A percentile compares a stretch with the other conserved stretches of the same genome.
phyloP scores from a whole-genome alignment of 2,797 vertebrate genomes.

The Mallotus villosus region DNA sequence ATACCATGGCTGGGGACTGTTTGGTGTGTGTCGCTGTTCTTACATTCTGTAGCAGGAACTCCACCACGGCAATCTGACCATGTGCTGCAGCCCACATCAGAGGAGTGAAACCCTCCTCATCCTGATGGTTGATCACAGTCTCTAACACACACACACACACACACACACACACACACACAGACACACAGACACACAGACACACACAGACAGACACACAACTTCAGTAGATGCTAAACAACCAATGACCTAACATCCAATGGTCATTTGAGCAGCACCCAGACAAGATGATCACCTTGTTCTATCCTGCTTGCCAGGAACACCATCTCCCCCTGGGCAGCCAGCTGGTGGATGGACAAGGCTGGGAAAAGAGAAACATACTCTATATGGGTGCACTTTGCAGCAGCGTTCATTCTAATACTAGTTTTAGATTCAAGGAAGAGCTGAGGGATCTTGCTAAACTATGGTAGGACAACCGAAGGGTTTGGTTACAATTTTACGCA shows the following conservation, averaged over 20 bases:
- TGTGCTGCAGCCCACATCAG: constrained; percentile 99
- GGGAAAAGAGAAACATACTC: constrained; percentile 12
- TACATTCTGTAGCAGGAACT: constrained; percentile 98
- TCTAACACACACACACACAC: constrained; percentile 66
- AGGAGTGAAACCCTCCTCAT: constrained; percentile 98
- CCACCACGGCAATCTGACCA: constrained; percentile 96
- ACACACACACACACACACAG: constrained; percentile 47
- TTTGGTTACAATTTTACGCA: too few relatives aligned
- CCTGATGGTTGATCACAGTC: constrained; percentile 93
- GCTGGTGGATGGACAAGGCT: constrained; percentile 96
- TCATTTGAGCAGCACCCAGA: neutral
- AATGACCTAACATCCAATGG: neutral
- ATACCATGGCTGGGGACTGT: neutral
- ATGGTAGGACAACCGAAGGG: too few relatives aligned
- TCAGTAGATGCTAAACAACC: neutral
- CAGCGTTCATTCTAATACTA: neutral
- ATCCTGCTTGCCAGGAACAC: constrained; percentile 93
- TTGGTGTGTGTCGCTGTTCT: constrained; percentile 25
- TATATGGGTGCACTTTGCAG: neutral
- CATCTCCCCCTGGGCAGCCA: constrained; percentile 98
- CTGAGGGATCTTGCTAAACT: too few relatives aligned
- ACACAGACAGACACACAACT: constrained; percentile 42
- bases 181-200: neutral
- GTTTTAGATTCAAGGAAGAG: neutral
- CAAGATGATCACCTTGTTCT: constrained; percentile 86